Evolutionary conservation across 2,113 vertebrate species (phyloP), one percentile per base, ranked within the genome.

Genomic region (Phyllostomus hastatus): DNA sequence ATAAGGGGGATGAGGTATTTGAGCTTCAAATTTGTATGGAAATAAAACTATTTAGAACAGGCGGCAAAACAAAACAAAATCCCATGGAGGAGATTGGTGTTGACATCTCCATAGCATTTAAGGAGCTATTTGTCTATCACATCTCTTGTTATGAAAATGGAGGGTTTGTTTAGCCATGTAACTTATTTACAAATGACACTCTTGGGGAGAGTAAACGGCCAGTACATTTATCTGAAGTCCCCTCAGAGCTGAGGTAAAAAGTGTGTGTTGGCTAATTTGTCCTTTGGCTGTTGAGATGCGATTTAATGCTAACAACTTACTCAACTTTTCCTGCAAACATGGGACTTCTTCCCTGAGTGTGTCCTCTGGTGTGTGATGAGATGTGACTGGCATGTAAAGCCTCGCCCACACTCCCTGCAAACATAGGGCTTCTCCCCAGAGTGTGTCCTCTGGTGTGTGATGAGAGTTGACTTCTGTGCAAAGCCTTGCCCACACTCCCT

Each of bases 381-480:
- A 48, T 12, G 1, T 48, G 48, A 48, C 48, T 48, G 11, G 10
- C 10, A 2, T 48, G 48, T 48, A 48, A 48, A 48, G 48, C 48
- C 48, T 12, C 48, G 10, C 48, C 48, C 11, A 2, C 48, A 48
- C 48, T 41, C 38, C 19, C 64, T 61, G 78, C 67, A 82, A 33
- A 59, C 48, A 50, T 12, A 46, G 26, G 80, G 41, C 88, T 90
- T 79, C 94, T 95, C 70, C 38, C 26, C 78, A 19, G 76, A 50
- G 69, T 92, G 94, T 88, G 90, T 92, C 84, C 84, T 83, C 48
- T 95, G 75, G 46, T 95, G 84, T 10, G 0, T 4, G 82, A 80
- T 9, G 82, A 95, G 64, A 59, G 0, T 0, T 69, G 84, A 48
- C 35, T 31, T 80, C 0, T 0, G 0, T 20, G 10, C 10, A 70